phyloP scores from a whole-genome alignment of 2,888 invertebrate species.

The Agrenia bidenticulata region DNA sequence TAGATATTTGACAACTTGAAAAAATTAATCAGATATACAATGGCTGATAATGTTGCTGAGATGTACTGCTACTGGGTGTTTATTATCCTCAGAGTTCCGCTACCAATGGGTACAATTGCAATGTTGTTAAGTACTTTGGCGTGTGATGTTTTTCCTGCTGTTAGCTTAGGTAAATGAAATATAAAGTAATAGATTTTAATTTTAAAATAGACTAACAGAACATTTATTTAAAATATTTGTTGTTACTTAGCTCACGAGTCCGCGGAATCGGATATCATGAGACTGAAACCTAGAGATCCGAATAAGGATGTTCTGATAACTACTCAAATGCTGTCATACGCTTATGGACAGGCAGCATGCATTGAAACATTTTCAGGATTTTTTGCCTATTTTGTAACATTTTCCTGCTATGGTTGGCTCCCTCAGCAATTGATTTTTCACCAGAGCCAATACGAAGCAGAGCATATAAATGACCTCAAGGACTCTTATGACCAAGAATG shows the following conservation, averaged over 20 bases:
- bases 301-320: slow-evolving; percentile 26
- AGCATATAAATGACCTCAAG: background rate
- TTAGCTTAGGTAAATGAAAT: background rate
- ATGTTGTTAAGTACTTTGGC: slow-evolving; percentile 28
- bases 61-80: slow-evolving; percentile 38
- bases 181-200: too few relatives aligned
- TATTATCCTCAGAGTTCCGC: slow-evolving; percentile 29
- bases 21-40: slow-evolving; percentile 28
- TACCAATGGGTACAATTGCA: slow-evolving; percentile 27
- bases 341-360: background rate
- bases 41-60: slow-evolving; percentile 38
- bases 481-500: slow-evolving; percentile 4
- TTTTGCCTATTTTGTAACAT: slow-evolving; percentile 2
- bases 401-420: slow-evolving; percentile 2
- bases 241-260: slow-evolving; percentile 27
- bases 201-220: too few relatives aligned
- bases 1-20: slow-evolving; percentile 16
- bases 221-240: slow-evolving; percentile 19
- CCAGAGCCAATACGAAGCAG: background rate
- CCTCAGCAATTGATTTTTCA: background rate
- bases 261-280: slow-evolving; percentile 35
- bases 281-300: slow-evolving; percentile 30
- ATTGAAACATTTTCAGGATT: slow-evolving; percentile 6
- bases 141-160: slow-evolving; percentile 7
- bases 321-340: background rate